Evolutionary conservation across 1,140 invertebrate species (phyloP), one percentile per base, ranked within the genome.

Genomic region (Helicoverpa armigera): DNA sequence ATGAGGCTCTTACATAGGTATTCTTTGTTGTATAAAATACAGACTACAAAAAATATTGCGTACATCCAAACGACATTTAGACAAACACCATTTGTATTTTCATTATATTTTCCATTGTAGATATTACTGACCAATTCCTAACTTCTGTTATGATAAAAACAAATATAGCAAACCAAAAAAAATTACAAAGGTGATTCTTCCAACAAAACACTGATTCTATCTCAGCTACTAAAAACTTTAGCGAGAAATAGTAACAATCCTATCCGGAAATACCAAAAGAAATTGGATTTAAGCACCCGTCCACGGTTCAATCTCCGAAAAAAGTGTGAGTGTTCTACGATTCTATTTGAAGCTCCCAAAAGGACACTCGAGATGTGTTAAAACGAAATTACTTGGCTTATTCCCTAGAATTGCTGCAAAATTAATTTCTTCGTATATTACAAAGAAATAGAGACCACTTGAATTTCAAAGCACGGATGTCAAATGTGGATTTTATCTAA

Each of bases 211-310:
- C 50, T 58, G 58, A 75, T 61, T 75, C 51, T 61, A 75, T 75
- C 58, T 75, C 18, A 61, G 16, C 23, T 43, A 61, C 35, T 61
- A 50, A n/a, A 61, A 75, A 60, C 73, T 60, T 51, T 75, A 75
- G 5, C 35, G 12, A 51, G 73, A 61, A 60, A 18, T 50, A 31
- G 18, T 69, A 69, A 35, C 54, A 23, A 58, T 48, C 23, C 48
- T 50, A 61, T 61, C 73, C 73, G 58, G 73, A 60, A 23, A 75
- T 48, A 63, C 35, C 54, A 23, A 61, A 60, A 75, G 58, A 78
- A 78, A 78, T 78, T 78, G 61, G 63, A 78, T 78, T 78, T 78
- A 78, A 78, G 75, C 58, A 63, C 51, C 74, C 35, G 63, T 67
- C 43, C 63, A 78, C 74, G n/a, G 63, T 67, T 23, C 63, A 78